Conservation (phyloP, 2,888 invertebrate genomes). For the Drosophila ochracea region DNA sequence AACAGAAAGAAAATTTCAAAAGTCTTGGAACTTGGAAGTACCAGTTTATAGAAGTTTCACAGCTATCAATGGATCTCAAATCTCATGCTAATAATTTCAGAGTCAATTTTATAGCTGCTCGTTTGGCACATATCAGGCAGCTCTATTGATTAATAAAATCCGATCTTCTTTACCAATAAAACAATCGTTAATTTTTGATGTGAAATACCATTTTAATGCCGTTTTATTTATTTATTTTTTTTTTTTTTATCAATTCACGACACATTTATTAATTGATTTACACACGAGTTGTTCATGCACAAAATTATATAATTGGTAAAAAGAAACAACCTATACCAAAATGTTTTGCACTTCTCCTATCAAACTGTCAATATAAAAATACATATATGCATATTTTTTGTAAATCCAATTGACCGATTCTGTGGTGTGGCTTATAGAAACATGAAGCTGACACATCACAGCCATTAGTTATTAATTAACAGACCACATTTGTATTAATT, state of each 20-base stretch:
- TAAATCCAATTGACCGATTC: conserved; percentile 11
- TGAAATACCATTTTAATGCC: conserved; percentile 8
- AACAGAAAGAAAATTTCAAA: conserved; percentile 1
- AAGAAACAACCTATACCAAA: conserved; percentile 20
- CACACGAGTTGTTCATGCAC: conserved; percentile 44
- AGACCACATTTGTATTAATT: conserved; percentile 60
- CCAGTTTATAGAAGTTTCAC: not conserved
- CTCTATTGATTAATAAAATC: conserved; percentile 26
- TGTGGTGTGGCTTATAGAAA: conserved; percentile 7
- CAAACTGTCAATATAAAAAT: conserved; percentile 25
- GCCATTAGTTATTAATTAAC: conserved; percentile 71
- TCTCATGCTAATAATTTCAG: conserved; percentile 15
- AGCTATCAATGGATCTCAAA: not conserved
- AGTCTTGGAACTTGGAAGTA: not conserved
- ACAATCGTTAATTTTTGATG: conserved; percentile 41
- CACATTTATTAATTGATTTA: conserved; percentile 57
- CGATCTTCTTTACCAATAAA: conserved; percentile 19
- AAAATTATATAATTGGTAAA: conserved; percentile 39
- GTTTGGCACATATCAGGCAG: conserved; percentile 25
- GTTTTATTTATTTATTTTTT: not conserved
- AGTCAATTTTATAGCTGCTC: conserved; percentile 12
- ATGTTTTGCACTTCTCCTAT: conserved; percentile 8
- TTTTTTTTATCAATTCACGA: conserved; percentile 19
- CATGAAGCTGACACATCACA: conserved; percentile 48
- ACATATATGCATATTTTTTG: conserved; percentile 17